phyloP scores from a whole-genome alignment of 2,888 invertebrate species.

The Mesoligia furuncula region DNA sequence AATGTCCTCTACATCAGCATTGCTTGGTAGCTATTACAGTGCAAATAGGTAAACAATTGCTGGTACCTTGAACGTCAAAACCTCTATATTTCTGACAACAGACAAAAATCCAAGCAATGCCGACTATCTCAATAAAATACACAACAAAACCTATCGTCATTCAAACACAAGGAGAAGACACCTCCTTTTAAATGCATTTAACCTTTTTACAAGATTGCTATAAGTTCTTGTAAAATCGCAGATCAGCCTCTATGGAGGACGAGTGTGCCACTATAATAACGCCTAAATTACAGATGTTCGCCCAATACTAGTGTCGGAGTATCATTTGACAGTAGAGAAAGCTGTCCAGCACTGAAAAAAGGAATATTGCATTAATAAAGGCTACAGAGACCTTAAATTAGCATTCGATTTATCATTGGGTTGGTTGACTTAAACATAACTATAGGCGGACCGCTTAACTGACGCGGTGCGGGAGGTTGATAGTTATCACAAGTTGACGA shows the following conservation, averaged over 20 bases:
- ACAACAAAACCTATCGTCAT: slow-evolving; percentile 48
- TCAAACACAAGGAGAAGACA: slow-evolving; percentile 46
- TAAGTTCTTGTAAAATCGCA: slow-evolving; percentile 54
- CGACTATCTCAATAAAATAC: slow-evolving; percentile 32
- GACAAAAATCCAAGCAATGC: slow-evolving; percentile 46
- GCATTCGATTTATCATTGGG: background rate
- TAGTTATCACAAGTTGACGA: too few relatives aligned
- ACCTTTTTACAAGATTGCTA: slow-evolving; percentile 64
- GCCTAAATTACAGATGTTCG: slow-evolving; percentile 42
- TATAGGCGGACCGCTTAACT: too few relatives aligned
- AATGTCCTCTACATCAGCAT: slow-evolving; percentile 33
- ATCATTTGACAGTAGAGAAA: slow-evolving; percentile 89
- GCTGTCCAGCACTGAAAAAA: slow-evolving; percentile 87
- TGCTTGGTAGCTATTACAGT: slow-evolving; percentile 29
- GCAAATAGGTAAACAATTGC: slow-evolving; percentile 19
- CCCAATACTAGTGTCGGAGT: slow-evolving; percentile 81
- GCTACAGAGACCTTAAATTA: background rate
- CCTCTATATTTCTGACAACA: background rate
- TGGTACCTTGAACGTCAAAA: background rate
- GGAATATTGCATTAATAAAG: slow-evolving; percentile 12
- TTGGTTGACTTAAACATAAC: background rate
- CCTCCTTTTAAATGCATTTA: slow-evolving; percentile 57
- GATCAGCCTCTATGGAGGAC: slow-evolving; percentile 59
- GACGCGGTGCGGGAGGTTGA: too few relatives aligned
- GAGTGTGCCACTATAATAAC: slow-evolving; percentile 44